Base-by-base conservation (phyloP, 1,140 invertebrate species). In the Pseudomyrmex cubaensis region DNA sequence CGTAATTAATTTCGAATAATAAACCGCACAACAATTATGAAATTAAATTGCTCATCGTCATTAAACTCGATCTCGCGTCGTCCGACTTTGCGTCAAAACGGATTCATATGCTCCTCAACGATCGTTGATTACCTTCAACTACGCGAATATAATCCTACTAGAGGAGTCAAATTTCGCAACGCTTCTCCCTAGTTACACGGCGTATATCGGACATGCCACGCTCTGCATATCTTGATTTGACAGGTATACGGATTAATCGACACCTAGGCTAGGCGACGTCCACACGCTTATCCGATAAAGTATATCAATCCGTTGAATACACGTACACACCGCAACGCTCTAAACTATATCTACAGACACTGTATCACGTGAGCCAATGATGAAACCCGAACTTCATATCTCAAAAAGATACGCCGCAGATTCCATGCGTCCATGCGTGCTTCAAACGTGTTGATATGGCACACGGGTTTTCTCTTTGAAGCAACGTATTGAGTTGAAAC, bases 141-240 rank as follows among this genome's bases (percentile, higher is more conserved):
- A 72, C 35, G 50, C 54, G 69, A 52, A 22, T 72, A 56, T 85
- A 85, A 85, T 85, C 77, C 59, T 70, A 57, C 35, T 82, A 82
- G 82, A 85, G 83, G 83, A 82, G 69, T 85, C 77, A 74, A 82
- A 85, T 85, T 82, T 85, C 83, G 52, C 44, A 80, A 48, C 56
- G 73, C 76, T 80, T 80, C 83, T 57, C 52, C 44, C 59, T 80
- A 63, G 83, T 80, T 84, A 80, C 64, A 64, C 66, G 76, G 35
- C 83, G 67, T 80, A 78, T 84, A 78, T 84, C 75, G 50, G 48
- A 54, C 83, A 63, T 50, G 76, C 48, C n/a, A 72, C 76, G 61
- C 77, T 67, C 66, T 77, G 76, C 76, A 69, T 77, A 85, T 85
- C 83, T 82, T 85, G 83, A 82, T 85, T 83, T 62, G 83, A 85